Evolutionary conservation across 2,113 vertebrate species (phyloP), one percentile per base, ranked within the genome.

Genomic region (Lethenteron camtschaticum): DNA sequence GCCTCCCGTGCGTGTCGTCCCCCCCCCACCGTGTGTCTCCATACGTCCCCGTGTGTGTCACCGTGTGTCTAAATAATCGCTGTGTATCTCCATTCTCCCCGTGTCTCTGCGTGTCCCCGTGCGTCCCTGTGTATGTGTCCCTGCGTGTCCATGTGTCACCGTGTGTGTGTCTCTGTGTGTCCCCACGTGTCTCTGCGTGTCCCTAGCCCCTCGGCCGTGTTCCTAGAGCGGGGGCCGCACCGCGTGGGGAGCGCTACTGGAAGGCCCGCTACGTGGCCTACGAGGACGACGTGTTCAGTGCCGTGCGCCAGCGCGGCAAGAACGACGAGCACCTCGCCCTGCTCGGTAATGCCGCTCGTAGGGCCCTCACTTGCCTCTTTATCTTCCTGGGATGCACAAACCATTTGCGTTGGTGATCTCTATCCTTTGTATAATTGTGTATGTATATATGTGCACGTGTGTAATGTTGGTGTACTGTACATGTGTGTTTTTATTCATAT

Each of bases 251-350:
- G 80, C 83, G 76, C 41, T 99, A 96, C 75, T 94, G 86, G 80
- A 99, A 99, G 77, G 94, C 84, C 0, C 75, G 92, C 58, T 99
- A 88, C 78, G 82, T 74, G 1, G 79, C 81, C 63, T 99, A 90
- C 68, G 77, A 75, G 13, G 84, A 96, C 70, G 81, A 74, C 24
- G 83, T 72, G 1, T 99, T 99, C 80, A 88, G 81, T 77, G 76
- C 84, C 66, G 73, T 3, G n/a, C 85, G 82, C 75, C 70, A 76
- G 68, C 80, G 85, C 71, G 76, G 76, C 1, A 68, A 79, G 11
- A 80, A 85, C 18, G 86, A 95, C 70, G 73, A 76, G 70, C 90
- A 99, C 74, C 83, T 96, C 20, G 92, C 91, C 72, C 81, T 96
- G 73, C 77, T 96, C 74, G 94, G 94, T 96, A 83, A 86, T 76